Evolutionary conservation across 2,797 vertebrate species (phyloP).

Genomic region (Lithobates pipiens): DNA sequence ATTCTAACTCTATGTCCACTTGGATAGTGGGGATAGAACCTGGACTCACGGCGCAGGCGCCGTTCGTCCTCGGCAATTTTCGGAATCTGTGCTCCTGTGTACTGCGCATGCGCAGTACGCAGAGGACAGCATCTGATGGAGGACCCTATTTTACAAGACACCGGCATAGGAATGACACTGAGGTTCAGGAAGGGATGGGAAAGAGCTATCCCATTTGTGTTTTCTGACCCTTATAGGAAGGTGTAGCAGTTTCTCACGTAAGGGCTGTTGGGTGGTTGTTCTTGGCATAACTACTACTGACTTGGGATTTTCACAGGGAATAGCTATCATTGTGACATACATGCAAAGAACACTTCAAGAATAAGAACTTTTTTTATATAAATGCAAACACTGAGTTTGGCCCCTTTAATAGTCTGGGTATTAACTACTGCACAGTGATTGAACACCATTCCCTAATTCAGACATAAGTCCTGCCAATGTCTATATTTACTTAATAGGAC

Average conservation of each 20-base stretch:
- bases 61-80: no score
- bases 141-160: no score
- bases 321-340: neutral
- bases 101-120: no score
- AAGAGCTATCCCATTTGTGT: no score
- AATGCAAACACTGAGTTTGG: neutral
- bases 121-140: no score
- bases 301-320: neutral
- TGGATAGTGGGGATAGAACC: no score
- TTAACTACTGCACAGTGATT: neutral
- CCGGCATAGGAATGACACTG: no score
- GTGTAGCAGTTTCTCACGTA: neutral
- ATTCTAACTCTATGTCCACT: no score
- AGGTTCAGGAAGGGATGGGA: no score
- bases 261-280: neutral
- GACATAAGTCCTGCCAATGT: constrained; percentile 14
- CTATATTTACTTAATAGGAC: constrained; percentile 50
- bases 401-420: constrained; percentile 1
- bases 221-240: no score
- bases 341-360: neutral
- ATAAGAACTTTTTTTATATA: neutral
- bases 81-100: no score
- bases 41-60: no score
- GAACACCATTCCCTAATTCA: neutral
- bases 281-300: neutral